Evolutionary conservation across 2,113 vertebrate genomes (phyloP).

Genomic region (Indicator maculatus): DNA sequence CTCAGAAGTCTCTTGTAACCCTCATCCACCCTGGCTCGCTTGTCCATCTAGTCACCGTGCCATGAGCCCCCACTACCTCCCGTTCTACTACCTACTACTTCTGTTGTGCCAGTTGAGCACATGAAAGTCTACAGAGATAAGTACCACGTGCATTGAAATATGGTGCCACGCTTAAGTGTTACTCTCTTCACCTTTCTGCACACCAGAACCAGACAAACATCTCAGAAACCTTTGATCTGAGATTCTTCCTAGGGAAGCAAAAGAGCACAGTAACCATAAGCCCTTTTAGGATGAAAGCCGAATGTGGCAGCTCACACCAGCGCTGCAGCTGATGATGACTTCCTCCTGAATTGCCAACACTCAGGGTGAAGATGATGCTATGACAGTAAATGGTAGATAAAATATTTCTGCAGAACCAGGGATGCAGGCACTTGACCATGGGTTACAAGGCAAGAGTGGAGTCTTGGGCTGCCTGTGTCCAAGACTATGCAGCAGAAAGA

Average conservation of each 20-base stretch:
- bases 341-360: neutral
- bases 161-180: neutral
- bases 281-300: neutral
- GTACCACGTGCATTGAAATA: neutral
- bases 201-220: neutral
- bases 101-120: neutral
- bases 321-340: neutral
- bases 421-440: neutral
- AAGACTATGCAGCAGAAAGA: neutral
- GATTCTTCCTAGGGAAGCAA: neutral
- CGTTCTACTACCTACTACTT: neutral
- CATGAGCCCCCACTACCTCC: neutral
- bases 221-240: neutral
- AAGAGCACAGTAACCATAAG: neutral
- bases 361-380: neutral
- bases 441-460: neutral
- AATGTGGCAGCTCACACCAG: neutral
- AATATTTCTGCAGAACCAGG: neutral
- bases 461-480: neutral
- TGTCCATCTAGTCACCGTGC: neutral
- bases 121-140: accelerated
- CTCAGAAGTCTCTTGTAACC: neutral
- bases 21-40: neutral
- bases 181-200: neutral
- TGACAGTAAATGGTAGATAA: neutral